Conservation (phyloP, 1,140 invertebrate species). For the Caenorhabditis inopinata region DNA sequence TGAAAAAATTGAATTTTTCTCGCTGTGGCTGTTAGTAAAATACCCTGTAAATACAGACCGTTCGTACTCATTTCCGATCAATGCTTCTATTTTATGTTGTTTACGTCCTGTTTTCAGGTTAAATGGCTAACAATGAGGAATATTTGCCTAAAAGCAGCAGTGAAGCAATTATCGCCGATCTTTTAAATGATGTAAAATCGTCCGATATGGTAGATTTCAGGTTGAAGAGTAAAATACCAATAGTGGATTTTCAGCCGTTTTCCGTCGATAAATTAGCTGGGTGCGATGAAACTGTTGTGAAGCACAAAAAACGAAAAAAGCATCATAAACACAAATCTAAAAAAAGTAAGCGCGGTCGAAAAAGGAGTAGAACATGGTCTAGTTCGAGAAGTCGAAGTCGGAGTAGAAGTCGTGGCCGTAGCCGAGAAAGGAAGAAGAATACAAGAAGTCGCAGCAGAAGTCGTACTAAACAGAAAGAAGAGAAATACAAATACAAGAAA, state of each 20-base stretch:
- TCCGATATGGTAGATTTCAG: neutral
- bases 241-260: neutral
- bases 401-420: slow-evolving; percentile 55
- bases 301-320: neutral
- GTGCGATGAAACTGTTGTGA: neutral
- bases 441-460: slow-evolving; percentile 47
- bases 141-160: neutral
- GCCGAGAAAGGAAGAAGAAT: slow-evolving; percentile 52
- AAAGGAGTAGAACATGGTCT: neutral
- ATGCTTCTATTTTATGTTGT: neutral
- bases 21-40: too few species aligned
- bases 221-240: neutral
- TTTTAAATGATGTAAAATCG: neutral
- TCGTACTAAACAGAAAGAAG: neutral
- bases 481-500: neutral
- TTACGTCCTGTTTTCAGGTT: neutral
- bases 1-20: too few species aligned
- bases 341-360: neutral
- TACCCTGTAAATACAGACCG: too few species aligned
- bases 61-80: neutral
- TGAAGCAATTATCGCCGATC: neutral
- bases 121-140: neutral
- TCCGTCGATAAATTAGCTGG: neutral
- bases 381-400: neutral
- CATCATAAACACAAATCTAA: neutral